These are phyloP conservation scores for Xenopus laevis DNA, from an alignment of 2,113 vertebrate species.

Conservation along the genomic window DNA sequence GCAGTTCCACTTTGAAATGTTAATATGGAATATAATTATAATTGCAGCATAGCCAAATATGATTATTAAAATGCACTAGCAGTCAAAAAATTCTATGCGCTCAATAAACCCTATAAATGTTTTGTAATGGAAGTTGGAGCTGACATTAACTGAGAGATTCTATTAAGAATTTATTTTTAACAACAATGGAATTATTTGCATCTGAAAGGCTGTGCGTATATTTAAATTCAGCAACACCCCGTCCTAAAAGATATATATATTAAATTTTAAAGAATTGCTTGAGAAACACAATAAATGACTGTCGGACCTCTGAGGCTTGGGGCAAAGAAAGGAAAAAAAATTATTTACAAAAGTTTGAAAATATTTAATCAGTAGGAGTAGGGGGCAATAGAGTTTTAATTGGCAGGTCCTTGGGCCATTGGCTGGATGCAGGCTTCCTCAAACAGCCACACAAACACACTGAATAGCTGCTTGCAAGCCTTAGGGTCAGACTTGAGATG, in stretches of 20 bases:
- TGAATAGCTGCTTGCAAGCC: constrained; percentile 86
- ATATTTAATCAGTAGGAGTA: constrained; percentile 96
- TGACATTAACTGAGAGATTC: constrained; percentile 56
- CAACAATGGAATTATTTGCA: constrained; percentile 59
- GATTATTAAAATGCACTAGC: constrained; percentile 43
- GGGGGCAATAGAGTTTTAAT: constrained; percentile 94
- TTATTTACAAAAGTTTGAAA: constrained; percentile 97
- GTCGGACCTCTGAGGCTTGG: constrained; percentile 77
- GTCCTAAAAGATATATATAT: constrained; percentile 16
- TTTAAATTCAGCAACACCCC: constrained; percentile 59
- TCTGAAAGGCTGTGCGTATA: constrained; percentile 60
- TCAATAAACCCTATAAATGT: constrained; percentile 50
- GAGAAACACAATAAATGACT: constrained; percentile 75
- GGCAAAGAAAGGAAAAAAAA: constrained; percentile 91
- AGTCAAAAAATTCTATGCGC: constrained; percentile 46
- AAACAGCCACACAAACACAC: constrained; percentile 85
- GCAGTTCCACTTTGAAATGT: constrained; percentile 21
- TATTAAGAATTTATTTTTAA: constrained; percentile 20
- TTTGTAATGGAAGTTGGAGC: not conserved
- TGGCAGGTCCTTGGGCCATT: constrained; percentile 87
- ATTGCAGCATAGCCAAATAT: constrained; percentile 26
- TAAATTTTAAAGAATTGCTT: constrained; percentile 63
- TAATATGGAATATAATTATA: constrained; percentile 27
- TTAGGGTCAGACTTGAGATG: constrained; percentile 94
- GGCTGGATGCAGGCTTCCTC: constrained; percentile 86